Percentiles rank a stretch among this genome's conserved stretches.
phyloP scores from a whole-genome alignment of 2,888 invertebrate genomes.

The Mechanitis mazaeus region DNA sequence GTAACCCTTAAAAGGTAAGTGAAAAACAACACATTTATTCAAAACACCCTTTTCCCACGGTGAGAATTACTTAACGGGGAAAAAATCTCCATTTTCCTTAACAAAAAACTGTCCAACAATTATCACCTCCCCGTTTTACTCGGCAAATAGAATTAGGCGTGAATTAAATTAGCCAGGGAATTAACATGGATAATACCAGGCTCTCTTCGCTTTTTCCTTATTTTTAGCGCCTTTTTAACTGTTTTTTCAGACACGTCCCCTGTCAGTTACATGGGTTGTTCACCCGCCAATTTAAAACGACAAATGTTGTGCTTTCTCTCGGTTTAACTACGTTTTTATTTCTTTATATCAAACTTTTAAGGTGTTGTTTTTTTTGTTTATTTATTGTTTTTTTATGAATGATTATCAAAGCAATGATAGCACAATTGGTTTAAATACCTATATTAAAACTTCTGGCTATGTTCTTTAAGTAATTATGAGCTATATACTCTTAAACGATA shows the following conservation, averaged over 20 bases:
- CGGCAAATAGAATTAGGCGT: constrained; percentile 74
- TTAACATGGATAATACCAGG: constrained; percentile 74
- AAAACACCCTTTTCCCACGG: constrained; percentile 50
- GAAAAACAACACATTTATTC: constrained; percentile 5
- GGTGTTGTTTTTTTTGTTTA: constrained; percentile 14
- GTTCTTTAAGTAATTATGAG: constrained; percentile 51
- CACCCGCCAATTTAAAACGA: constrained; percentile 49
- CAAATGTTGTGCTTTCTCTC: constrained; percentile 34
- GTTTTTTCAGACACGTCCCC: constrained; percentile 53
- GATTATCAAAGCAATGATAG: too few relatives aligned
- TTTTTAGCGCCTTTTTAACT: constrained; percentile 54
- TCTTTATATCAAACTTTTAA: constrained; percentile 34
- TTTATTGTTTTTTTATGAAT: background rate
- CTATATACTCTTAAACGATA: constrained; percentile 53
- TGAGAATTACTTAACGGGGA: constrained; percentile 32
- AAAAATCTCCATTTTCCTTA: constrained; percentile 45
- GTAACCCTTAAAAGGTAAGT: constrained; percentile 17
- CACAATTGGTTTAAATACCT: too few relatives aligned
- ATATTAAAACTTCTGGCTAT: constrained; percentile 44
- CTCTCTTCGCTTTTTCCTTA: constrained; percentile 61
- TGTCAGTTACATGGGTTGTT: constrained; percentile 41
- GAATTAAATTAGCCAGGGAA: constrained; percentile 74
- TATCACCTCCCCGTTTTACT: constrained; percentile 73
- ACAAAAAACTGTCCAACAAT: constrained; percentile 67
- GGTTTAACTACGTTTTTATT: constrained; percentile 37